Base-by-base conservation (phyloP, 2,888 invertebrate species). In the Pantelozetes paolii region DNA sequence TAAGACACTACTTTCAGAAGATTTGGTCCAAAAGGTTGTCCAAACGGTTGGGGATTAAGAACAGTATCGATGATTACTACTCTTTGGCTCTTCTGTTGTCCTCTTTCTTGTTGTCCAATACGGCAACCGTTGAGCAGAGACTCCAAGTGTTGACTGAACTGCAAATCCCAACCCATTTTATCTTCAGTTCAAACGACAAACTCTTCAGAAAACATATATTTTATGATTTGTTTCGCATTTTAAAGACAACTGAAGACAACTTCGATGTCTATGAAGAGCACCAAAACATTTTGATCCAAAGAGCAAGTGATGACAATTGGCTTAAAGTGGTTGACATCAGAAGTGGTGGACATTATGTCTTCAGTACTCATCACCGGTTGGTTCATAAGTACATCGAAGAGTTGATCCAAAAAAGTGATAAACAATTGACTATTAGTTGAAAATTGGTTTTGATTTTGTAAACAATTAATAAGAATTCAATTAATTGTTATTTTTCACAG, bases 261-360 rank as follows among this genome's bases (percentile, higher is more conserved):
- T 75, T 75, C 42, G 75, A 75, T 54, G 48, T 45, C 26, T 75
- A 72, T n/a, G 74, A 74, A 71, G 57, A 74, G n/a, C 59, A 74
- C n/a, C 57, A 71, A 20, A 74, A 74, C 50, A 15, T 20, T 18
- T 48, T 71, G 32, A 30, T 71, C 20, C 71, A 71, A 28, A 20
- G 26, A 18, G 42, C 74, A 26, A 45, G 18, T 8, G 20, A 50
- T 26, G 54, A 57, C 5, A n/a, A 59, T n/a, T 75, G 75, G 75
- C 36, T 75, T 13, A 54, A 62, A 40, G 75, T 72, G n/a, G 62
- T 75, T 20, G 64, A 71, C 32, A 73, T 73, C 45, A 45, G 71
- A 23, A 59, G 71, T 42, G 75, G 71, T 40, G 75, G 75, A 23
- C 75, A 75, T 32, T 73, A 75, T 48, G 42, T 71, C 1, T 74